Base-by-base conservation (phyloP, 2,113 vertebrate species). In the Mustelus asterias region DNA sequence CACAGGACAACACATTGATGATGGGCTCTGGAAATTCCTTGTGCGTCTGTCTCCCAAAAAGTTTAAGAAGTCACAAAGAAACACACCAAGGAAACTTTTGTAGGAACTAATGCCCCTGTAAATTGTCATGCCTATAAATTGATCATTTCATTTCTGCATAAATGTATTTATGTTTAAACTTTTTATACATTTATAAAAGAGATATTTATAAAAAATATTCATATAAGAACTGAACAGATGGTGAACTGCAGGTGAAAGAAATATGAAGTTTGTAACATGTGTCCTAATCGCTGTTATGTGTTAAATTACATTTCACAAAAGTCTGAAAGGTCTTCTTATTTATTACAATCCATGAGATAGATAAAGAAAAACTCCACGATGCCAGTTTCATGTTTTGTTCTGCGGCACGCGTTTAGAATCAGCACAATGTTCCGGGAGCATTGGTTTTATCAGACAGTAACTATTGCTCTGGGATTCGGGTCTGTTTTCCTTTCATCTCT, bases 111-210 rank as follows among this genome's bases (percentile, higher is more conserved):
- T 90, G 54, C 88, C 58, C 48, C 48, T 90, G 58, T 90, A 90
- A 60, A 90, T 33, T 60, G 92, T 70, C 54, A 20, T 65, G 69
- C 22, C 41, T 44, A 89, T n/a, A 98, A 97, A 98, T 98, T 97
- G 97, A 98, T 76, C 48, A 95, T 94, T 94, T 94, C 92, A 95
- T 95, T 95, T 98, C 97, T 97, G 98, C 98, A 97, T 98, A 97
- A 97, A 98, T 98, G 98, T 98, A 98, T 98, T 98, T 98, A 98
- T 98, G 98, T 98, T 98, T 98, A 98, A 98, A 97, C 98, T 98
- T 98, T 98, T 98, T 98, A 98, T 98, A 98, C 98, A 98, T 98
- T 98, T 98, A 98, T 98, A 95, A 95, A 94, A 98, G 98, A 98
- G 98, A 98, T 98, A 98, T 98, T 98, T 98, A 98, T 98, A 98